These are phyloP conservation scores for Drosophila formosana DNA, from an alignment of 2,888 invertebrate species.

Conservation along the genomic window DNA sequence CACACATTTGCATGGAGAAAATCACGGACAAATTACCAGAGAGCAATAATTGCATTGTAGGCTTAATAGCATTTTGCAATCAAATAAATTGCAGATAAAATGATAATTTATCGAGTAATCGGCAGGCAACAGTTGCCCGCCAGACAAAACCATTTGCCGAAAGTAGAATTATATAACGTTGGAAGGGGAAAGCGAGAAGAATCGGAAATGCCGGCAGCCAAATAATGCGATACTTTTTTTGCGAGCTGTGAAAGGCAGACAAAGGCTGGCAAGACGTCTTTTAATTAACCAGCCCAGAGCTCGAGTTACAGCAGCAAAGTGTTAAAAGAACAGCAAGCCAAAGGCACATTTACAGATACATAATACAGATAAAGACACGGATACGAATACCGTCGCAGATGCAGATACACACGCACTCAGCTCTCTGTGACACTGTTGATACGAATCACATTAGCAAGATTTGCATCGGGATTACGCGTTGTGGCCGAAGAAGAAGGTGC, in stretches of 20 bases:
- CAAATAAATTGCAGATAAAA: conserved; percentile 68
- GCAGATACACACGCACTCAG: neutral
- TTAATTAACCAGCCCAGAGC: conserved; percentile 62
- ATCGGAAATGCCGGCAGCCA: neutral
- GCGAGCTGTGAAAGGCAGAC: conserved; percentile 16
- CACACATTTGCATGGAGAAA: conserved; percentile 6
- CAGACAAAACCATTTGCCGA: neutral
- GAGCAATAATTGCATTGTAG: conserved; percentile 41
- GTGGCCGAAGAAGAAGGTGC: conserved; percentile 33
- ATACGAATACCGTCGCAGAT: neutral
- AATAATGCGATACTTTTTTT: conserved; percentile 39
- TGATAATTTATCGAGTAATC: conserved; percentile 43
- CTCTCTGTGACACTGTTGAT: conserved; percentile 39
- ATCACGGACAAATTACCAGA: conserved; percentile 12
- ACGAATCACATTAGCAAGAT: conserved; percentile 81
- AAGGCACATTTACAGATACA: conserved; percentile 7
- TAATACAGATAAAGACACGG: neutral
- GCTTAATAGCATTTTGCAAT: conserved; percentile 70
- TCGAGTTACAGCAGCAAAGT: conserved; percentile 71
- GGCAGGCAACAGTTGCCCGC: conserved; percentile 7
- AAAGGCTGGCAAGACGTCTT: conserved; percentile 36
- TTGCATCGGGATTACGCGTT: conserved; percentile 73
- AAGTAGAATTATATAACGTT: conserved; percentile 37
- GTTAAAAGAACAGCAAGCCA: conserved; percentile 69
- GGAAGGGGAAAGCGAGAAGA: neutral